A percentile compares a stretch with the other conserved stretches of the same genome.
Conservation (phyloP, 2,888 invertebrate species). For the Lathronympha strigana region DNA sequence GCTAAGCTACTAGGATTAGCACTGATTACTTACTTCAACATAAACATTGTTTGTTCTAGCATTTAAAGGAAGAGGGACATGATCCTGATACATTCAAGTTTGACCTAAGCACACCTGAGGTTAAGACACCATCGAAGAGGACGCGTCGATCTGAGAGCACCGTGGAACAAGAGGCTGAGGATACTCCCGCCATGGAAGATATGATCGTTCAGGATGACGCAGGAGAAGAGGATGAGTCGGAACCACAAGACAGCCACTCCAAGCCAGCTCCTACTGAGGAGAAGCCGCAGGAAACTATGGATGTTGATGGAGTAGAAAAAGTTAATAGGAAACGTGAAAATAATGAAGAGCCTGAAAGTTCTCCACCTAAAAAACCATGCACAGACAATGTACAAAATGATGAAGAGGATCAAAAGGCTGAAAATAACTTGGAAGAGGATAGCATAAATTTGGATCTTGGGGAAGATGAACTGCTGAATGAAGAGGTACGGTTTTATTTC, state of each 20-base stretch:
- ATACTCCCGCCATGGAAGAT: slow-evolving; percentile 77
- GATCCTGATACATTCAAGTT: slow-evolving; percentile 90
- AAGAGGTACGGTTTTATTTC: slow-evolving; percentile 87
- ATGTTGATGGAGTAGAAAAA: slow-evolving; percentile 66
- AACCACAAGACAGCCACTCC: slow-evolving; percentile 48
- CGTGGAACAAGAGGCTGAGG: slow-evolving; percentile 69
- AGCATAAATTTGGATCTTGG: slow-evolving; percentile 92
- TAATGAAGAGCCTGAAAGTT: slow-evolving; percentile 67
- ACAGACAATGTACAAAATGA: slow-evolving; percentile 63
- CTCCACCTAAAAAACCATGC: slow-evolving; percentile 70
- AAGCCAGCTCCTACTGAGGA: slow-evolving; percentile 41
- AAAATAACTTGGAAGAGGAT: slow-evolving; percentile 89
- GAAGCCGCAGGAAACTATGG: slow-evolving; percentile 61
- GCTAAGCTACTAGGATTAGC: not conserved
- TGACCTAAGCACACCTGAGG: slow-evolving; percentile 72
- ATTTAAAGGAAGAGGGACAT: slow-evolving; percentile 88
- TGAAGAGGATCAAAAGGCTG: slow-evolving; percentile 72
- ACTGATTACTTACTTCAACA: slow-evolving; percentile 1
- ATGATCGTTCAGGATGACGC: slow-evolving; percentile 79
- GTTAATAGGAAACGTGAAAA: slow-evolving; percentile 68
- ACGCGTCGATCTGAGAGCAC: slow-evolving; percentile 73
- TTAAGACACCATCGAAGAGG: slow-evolving; percentile 77
- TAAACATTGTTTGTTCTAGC: slow-evolving; percentile 57
- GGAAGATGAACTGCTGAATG: slow-evolving; percentile 91
- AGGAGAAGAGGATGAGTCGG: slow-evolving; percentile 74